These are phyloP conservation scores for Hypotaenidia philippensis DNA, from an alignment of 2,797 vertebrate genomes.

Conservation along the genomic window DNA sequence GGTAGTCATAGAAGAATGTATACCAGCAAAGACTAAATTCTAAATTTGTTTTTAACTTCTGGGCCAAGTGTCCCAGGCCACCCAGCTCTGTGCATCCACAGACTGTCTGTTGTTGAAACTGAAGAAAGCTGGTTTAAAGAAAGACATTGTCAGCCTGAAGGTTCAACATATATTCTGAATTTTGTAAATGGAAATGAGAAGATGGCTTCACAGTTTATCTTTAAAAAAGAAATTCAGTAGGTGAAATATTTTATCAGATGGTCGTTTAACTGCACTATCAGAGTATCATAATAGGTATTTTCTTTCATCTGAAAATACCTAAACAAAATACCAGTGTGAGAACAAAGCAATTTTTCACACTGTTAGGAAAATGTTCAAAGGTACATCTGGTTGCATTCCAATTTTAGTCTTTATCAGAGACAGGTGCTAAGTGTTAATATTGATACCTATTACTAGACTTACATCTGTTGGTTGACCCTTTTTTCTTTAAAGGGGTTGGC, in stretches of 20 bases:
- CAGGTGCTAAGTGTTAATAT: not conserved
- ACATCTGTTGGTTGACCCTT: not conserved
- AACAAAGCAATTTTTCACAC: not conserved
- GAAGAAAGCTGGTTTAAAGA: not conserved
- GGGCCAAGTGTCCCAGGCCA: not conserved
- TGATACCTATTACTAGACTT: not conserved
- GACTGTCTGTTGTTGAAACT: not conserved
- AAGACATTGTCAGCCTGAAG: not conserved
- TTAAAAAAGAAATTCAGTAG: not conserved
- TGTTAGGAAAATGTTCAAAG: not conserved
- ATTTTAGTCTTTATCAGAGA: not conserved
- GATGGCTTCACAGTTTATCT: rapidly evolving
- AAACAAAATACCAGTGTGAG: not conserved
- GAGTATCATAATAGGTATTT: not conserved
- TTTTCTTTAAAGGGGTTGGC: not conserved
- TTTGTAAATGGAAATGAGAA: not conserved
- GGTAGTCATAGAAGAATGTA: not conserved
- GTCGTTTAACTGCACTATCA: not conserved
- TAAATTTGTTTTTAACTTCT: not conserved
- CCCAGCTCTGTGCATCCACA: not conserved
- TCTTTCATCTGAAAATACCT: not conserved
- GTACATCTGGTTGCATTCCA: not conserved
- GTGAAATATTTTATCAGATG: not conserved
- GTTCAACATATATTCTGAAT: not conserved
- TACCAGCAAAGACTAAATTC: not conserved